Percentiles rank a stretch among this genome's conserved stretches.
Evolutionary conservation across 2,888 invertebrate genomes (phyloP).

Genomic region (Tribolium freemani): DNA sequence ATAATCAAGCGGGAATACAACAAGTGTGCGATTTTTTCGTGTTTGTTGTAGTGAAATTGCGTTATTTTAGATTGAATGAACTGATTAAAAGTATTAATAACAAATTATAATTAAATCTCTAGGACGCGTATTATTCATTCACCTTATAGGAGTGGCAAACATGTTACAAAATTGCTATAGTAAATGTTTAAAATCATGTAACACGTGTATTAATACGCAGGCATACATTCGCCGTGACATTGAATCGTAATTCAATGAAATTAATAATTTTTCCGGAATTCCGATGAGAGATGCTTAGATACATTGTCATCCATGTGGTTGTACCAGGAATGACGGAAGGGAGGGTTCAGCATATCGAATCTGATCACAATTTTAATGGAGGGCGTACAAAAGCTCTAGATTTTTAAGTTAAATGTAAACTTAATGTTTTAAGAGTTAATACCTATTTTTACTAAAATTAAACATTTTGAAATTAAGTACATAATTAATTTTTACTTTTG

Average conservation of each 20-base stretch:
- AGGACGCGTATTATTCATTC: constrained; percentile 23
- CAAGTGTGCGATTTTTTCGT: background rate
- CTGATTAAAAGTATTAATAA: background rate
- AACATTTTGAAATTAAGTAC: too few species aligned
- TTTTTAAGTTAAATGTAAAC: too few species aligned
- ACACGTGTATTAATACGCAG: constrained; percentile 28
- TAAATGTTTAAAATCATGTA: constrained; percentile 16
- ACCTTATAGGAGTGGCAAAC: constrained; percentile 17
- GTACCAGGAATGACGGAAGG: too few species aligned
- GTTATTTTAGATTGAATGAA: constrained; percentile 13
- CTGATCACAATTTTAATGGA: too few species aligned
- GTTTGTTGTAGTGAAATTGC: background rate
- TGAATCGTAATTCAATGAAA: constrained; percentile 26
- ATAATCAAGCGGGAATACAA: background rate
- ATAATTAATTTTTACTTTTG: too few species aligned
- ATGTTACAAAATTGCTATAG: constrained; percentile 21
- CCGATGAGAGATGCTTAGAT: background rate
- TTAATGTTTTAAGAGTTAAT: too few species aligned
- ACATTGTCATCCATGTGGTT: background rate
- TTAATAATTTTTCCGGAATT: constrained; percentile 23
- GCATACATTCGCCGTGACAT: constrained; percentile 32
- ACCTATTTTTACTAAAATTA: too few species aligned
- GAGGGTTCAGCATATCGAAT: too few species aligned
- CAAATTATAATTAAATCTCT: constrained; percentile 15
- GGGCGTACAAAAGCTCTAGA: too few species aligned